These are phyloP conservation scores for Luidia sarsii DNA, from an alignment of 53 echinoderm and acorn worm genomes.

Conservation along the genomic window DNA sequence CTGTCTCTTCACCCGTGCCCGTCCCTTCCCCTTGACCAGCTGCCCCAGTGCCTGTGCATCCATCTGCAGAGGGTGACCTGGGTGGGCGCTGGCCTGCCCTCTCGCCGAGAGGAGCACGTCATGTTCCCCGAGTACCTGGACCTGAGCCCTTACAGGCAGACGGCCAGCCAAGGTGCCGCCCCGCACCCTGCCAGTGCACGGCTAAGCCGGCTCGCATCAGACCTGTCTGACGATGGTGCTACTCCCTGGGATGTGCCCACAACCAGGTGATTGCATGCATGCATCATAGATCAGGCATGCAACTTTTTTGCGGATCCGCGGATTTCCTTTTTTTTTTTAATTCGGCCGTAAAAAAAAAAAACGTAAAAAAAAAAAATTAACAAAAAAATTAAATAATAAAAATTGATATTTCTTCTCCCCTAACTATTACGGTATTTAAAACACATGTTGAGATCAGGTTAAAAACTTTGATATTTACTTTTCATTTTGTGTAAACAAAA, in stretches of 20 bases:
- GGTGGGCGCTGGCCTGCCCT: slow-evolving; percentile 78
- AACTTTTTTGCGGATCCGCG: too few relatives aligned
- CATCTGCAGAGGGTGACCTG: slow-evolving; percentile 88
- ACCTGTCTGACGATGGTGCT: neutral
- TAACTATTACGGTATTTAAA: too few relatives aligned
- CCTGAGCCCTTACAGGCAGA: slow-evolving; percentile 77
- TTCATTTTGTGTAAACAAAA: too few relatives aligned
- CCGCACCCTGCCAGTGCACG: neutral
- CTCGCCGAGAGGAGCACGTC: slow-evolving; percentile 82
- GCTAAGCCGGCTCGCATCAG: neutral
- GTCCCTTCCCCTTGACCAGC: too few relatives aligned
- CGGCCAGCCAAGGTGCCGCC: slow-evolving; percentile 26
- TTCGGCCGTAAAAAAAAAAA: too few relatives aligned
- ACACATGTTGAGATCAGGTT: too few relatives aligned
- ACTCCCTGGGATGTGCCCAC: neutral
- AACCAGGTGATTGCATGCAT: neutral
- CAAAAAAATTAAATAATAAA: too few relatives aligned
- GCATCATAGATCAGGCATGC: neutral
- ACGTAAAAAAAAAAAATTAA: too few relatives aligned
- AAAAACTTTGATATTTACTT: too few relatives aligned
- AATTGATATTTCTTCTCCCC: too few relatives aligned
- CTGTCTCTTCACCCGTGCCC: too few relatives aligned
- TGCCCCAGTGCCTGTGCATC: slow-evolving; percentile 94
- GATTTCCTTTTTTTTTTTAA: too few relatives aligned
- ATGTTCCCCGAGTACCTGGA: slow-evolving; percentile 83